These are phyloP conservation scores for Spodoptera picta DNA, from an alignment of 2,888 invertebrate species.

Conservation along the genomic window DNA sequence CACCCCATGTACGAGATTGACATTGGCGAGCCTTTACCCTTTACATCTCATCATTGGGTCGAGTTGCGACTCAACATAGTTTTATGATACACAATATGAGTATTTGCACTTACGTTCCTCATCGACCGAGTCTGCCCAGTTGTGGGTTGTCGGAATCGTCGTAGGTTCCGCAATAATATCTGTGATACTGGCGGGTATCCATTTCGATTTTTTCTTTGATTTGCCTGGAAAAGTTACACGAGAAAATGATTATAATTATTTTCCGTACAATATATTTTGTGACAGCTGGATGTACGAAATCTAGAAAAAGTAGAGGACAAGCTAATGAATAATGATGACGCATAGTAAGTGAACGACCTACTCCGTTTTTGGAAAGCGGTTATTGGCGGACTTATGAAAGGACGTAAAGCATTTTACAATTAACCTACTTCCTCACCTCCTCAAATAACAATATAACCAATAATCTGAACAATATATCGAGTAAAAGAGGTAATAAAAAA, in stretches of 20 bases:
- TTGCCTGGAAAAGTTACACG: constrained; percentile 89
- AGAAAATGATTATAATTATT: constrained; percentile 34
- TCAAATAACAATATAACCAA: constrained; percentile 46
- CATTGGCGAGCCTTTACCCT: constrained; percentile 89
- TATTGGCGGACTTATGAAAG: constrained; percentile 72
- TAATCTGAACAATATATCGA: constrained; percentile 51
- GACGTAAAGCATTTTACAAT: constrained; percentile 58
- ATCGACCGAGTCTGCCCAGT: constrained; percentile 95
- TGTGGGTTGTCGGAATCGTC: constrained; percentile 88
- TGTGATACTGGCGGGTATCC: constrained; percentile 93
- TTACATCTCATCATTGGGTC: constrained; percentile 81
- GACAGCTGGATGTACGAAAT: constrained; percentile 48
- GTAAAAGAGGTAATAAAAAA: constrained; percentile 61
- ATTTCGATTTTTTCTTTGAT: constrained; percentile 96
- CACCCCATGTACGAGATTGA: constrained; percentile 93
- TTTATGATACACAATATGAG: too few relatives aligned
- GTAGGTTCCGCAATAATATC: constrained; percentile 94
- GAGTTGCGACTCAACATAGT: not conserved
- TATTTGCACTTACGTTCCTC: constrained; percentile 90
- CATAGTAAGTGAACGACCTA: constrained; percentile 84
- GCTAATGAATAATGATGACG: constrained; percentile 81
- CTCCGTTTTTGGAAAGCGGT: constrained; percentile 83
- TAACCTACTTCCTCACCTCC: constrained; percentile 60
- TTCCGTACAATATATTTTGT: constrained; percentile 40
- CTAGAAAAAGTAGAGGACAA: constrained; percentile 58